Percentiles rank a stretch among this genome's conserved stretches.
Conservation (phyloP, 2,113 vertebrate species). For the Cyprinodon variegatus region DNA sequence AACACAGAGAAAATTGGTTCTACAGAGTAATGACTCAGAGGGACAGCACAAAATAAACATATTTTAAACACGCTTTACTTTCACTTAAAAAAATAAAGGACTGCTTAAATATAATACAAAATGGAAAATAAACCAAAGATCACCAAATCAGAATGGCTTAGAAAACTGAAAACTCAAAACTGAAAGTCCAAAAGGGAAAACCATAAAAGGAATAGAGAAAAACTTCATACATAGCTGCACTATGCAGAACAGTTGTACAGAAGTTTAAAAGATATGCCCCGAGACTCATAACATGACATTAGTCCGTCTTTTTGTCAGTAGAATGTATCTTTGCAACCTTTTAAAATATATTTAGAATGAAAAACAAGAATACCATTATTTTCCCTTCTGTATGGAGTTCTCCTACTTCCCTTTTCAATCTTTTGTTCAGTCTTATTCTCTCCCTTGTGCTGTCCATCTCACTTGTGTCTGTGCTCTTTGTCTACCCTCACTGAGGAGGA, state of each 20-base stretch:
- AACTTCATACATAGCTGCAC: not conserved
- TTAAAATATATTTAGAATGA: conserved; percentile 1
- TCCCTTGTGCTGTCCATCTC: conserved; percentile 29
- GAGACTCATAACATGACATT: conserved; percentile 8
- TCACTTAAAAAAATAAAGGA: too few relatives aligned
- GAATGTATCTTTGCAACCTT: not conserved
- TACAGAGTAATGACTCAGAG: too few relatives aligned
- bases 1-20: too few relatives aligned
- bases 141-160: too few relatives aligned
- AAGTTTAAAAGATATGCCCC: not conserved
- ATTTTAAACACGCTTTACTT: too few relatives aligned
- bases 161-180: too few relatives aligned
- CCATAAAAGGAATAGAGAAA: not conserved
- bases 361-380: not conserved
- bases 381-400: not conserved
- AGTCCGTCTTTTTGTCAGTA: conserved; percentile 7
- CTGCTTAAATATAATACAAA: too few relatives aligned
- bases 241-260: conserved; percentile 5
- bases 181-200: too few relatives aligned
- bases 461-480: conserved; percentile 40
- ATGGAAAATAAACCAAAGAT: too few relatives aligned
- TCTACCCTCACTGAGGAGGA: conserved; percentile 33
- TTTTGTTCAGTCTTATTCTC: conserved; percentile 6
- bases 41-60: too few relatives aligned
- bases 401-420: not conserved